Percentiles rank a stretch among this genome's conserved stretches.
Evolutionary conservation across 2,797 vertebrate genomes (phyloP).

Genomic region (Bryconaethiops microstoma): DNA sequence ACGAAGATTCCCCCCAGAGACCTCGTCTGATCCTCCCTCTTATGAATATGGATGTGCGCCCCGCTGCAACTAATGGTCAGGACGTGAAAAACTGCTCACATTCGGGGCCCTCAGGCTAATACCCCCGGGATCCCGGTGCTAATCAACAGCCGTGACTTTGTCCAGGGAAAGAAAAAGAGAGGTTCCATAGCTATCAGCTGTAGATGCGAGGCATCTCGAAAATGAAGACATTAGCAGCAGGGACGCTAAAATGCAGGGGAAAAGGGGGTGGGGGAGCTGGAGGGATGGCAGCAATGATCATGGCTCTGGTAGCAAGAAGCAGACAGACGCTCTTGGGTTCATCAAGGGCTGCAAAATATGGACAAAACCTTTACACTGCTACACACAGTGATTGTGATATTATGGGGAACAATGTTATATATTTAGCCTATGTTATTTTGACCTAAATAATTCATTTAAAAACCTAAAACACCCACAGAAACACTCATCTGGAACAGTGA

Average conservation of each 20-base stretch:
- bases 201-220: constrained; percentile 37
- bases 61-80: constrained; percentile 74
- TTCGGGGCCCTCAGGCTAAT: constrained; percentile 62
- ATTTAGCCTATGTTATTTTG: neutral
- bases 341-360: constrained; percentile 23
- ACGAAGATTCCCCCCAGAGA: constrained; percentile 54
- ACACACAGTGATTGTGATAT: neutral
- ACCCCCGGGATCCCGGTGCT: constrained; percentile 63
- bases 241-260: neutral
- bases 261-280: neutral
- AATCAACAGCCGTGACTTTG: constrained; percentile 60
- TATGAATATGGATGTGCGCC: constrained; percentile 78
- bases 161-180: constrained; percentile 51
- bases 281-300: neutral
- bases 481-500: neutral
- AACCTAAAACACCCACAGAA: neutral
- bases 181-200: constrained; percentile 62
- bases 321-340: constrained; percentile 3
- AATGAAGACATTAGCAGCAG: constrained; percentile 1
- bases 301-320: neutral
- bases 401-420: neutral
- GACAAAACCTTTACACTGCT: neutral
- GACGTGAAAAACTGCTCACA: constrained; percentile 72
- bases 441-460: neutral
- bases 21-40: constrained; percentile 56